Evolutionary conservation across 2,797 vertebrate genomes (phyloP).

Genomic region (Salarias fasciatus): DNA sequence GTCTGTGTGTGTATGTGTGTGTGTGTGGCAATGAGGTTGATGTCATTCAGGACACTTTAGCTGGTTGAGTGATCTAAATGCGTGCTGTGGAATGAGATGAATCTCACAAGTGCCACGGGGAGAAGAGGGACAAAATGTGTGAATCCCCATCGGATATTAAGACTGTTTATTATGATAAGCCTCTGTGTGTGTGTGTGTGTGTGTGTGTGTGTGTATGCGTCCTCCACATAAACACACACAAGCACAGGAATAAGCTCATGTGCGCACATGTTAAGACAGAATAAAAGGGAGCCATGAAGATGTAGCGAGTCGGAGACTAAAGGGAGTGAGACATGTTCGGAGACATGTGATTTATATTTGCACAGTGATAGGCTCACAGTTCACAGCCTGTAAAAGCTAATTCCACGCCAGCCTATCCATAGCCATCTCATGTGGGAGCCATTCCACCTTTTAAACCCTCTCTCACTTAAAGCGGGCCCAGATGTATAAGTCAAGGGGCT

Average conservation of each 20-base stretch:
- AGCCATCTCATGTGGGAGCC: constrained; percentile 65
- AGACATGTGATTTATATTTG: constrained; percentile 21
- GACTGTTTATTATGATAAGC: constrained; percentile 68
- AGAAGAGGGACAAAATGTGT: constrained; percentile 51
- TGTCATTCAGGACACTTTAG: constrained; percentile 68
- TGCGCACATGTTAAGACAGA: constrained; percentile 17
- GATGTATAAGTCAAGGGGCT: constrained; percentile 78
- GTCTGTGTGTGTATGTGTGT: not conserved
- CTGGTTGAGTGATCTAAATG: constrained; percentile 69
- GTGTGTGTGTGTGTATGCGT: too few species aligned
- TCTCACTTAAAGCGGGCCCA: constrained; percentile 67
- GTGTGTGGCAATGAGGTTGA: constrained; percentile 42
- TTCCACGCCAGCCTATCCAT: constrained; percentile 50
- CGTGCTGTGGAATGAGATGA: constrained; percentile 59
- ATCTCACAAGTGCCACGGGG: constrained; percentile 51
- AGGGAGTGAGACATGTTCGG: not conserved
- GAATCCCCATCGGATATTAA: constrained; percentile 65
- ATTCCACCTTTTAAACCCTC: constrained; percentile 65
- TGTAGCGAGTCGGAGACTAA: not conserved
- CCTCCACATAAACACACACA: constrained; percentile 33
- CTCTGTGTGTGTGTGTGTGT: not conserved
- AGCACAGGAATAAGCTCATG: constrained; percentile 24
- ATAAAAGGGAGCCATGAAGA: constrained; percentile 8
- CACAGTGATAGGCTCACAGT: constrained; percentile 38
- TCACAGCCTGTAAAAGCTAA: constrained; percentile 65